Percentiles rank a stretch among this genome's conserved stretches.
phyloP scores from a whole-genome alignment of 2,797 vertebrate genomes.

The Melanogrammus aeglefinus region DNA sequence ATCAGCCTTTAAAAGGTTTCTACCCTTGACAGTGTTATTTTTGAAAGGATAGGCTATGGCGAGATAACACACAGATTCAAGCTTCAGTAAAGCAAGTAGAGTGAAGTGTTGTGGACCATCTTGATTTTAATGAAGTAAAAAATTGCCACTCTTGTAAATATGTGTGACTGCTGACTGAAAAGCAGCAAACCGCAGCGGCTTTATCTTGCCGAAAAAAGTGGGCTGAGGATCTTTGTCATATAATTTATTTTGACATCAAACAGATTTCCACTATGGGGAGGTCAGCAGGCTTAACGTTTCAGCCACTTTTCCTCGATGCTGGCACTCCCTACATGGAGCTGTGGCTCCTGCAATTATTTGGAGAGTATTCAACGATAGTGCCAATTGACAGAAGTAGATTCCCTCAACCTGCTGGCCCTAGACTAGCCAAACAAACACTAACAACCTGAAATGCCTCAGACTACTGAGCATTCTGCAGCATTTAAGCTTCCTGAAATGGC shows the following conservation, averaged over 20 bases:
- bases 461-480: background rate
- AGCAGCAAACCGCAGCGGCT: conserved; percentile 25
- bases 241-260: conserved; percentile 4
- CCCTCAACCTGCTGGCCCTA: no score
- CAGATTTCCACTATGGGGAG: conserved; percentile 44
- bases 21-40: no score
- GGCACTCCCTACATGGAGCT: conserved; percentile 38
- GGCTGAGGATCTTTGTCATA: conserved; percentile 23
- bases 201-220: conserved; percentile 26
- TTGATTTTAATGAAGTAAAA: background rate
- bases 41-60: no score
- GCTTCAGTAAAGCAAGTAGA: no score
- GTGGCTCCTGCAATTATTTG: conserved; percentile 47
- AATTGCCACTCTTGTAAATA: background rate
- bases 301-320: conserved; percentile 30
- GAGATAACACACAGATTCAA: no score
- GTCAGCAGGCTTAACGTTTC: conserved; percentile 56
- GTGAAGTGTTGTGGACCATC: no score
- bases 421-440: no score
- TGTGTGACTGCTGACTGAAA: conserved; percentile 13
- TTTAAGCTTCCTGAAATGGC: background rate
- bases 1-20: no score
- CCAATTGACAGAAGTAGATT: conserved; percentile 5
- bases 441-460: no score
- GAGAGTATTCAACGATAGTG: conserved; percentile 59